A percentile compares a stretch with the other conserved stretches of the same genome.
phyloP scores from a whole-genome alignment of 2,888 invertebrate species.

The Neria commutata region DNA sequence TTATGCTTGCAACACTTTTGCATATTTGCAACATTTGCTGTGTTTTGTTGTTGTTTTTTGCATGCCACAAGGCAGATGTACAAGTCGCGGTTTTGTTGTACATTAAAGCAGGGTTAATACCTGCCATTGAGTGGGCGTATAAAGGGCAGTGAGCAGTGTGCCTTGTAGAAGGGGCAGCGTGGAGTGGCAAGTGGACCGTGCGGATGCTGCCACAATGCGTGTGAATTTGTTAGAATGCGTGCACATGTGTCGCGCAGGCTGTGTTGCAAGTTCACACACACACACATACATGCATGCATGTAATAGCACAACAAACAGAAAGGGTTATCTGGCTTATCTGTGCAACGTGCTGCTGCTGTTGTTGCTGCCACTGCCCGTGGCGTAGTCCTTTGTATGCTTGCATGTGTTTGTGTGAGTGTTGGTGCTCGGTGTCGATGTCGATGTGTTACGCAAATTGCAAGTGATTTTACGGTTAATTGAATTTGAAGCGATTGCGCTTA shows the following conservation, averaged over 20 bases:
- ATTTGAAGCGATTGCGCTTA: constrained; percentile 59
- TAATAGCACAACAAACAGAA: not conserved
- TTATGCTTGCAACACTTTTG: too few species aligned
- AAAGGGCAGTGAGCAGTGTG: not conserved
- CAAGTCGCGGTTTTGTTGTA: constrained; percentile 51
- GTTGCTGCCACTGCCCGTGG: not conserved
- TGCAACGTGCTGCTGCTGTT: constrained; percentile 7
- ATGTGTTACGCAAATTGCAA: constrained; percentile 45
- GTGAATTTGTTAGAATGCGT: constrained; percentile 7
- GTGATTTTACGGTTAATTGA: constrained; percentile 62
- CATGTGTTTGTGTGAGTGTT: not conserved
- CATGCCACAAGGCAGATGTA: too few species aligned
- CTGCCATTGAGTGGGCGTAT: constrained; percentile 40
- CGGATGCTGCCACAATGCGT: constrained; percentile 4
- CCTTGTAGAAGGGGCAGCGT: not conserved
- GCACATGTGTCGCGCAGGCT: not conserved
- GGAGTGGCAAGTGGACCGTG: not conserved
- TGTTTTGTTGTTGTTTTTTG: too few species aligned
- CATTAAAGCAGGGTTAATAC: constrained; percentile 53
- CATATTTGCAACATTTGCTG: too few species aligned
- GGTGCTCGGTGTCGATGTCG: not conserved
- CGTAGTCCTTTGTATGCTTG: not conserved
- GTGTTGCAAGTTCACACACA: not conserved
- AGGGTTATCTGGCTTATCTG: constrained; percentile 5
- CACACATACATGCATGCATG: too few species aligned